These are phyloP conservation scores for Synergus umbraculus DNA, from an alignment of 2,888 invertebrate genomes.

Conservation along the genomic window DNA sequence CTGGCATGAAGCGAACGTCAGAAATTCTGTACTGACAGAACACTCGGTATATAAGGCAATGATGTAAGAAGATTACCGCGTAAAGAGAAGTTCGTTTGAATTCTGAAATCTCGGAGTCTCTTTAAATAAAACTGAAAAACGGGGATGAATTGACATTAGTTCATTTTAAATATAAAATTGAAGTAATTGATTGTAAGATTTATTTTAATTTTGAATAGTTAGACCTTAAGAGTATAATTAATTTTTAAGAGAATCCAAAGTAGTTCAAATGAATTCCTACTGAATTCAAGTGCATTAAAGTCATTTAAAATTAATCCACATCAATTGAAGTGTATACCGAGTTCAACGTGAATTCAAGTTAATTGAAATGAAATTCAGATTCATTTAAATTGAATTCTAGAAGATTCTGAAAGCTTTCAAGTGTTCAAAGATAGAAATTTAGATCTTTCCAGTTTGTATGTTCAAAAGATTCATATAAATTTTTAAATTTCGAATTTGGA, in stretches of 20 bases:
- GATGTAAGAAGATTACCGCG: slow-evolving; percentile 50
- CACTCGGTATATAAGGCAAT: slow-evolving; percentile 51
- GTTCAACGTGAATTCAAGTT: not conserved
- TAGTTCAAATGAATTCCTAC: not conserved
- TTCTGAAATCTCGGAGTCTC: not conserved
- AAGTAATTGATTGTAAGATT: not conserved
- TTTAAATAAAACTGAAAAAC: not conserved
- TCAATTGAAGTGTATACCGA: too few species aligned
- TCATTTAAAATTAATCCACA: not conserved
- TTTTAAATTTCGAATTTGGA: too few species aligned
- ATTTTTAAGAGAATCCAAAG: not conserved
- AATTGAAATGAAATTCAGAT: too few species aligned
- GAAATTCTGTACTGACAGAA: slow-evolving; percentile 34
- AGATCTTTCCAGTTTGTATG: too few species aligned
- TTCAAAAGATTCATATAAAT: too few species aligned
- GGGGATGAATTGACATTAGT: not conserved
- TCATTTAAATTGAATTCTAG: too few species aligned
- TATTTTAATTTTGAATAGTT: not conserved
- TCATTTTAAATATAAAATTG: not conserved
- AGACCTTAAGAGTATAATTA: not conserved
- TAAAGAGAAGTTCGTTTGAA: slow-evolving; percentile 40
- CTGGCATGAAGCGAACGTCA: slow-evolving; percentile 28
- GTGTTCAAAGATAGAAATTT: too few species aligned
- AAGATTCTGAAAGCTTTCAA: too few species aligned
- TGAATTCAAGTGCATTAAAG: not conserved